A percentile compares a stretch with the other conserved stretches of the same genome.
These are phyloP conservation scores for Eriosoma lanigerum DNA, from an alignment of 1,140 invertebrate species.

Conservation along the genomic window DNA sequence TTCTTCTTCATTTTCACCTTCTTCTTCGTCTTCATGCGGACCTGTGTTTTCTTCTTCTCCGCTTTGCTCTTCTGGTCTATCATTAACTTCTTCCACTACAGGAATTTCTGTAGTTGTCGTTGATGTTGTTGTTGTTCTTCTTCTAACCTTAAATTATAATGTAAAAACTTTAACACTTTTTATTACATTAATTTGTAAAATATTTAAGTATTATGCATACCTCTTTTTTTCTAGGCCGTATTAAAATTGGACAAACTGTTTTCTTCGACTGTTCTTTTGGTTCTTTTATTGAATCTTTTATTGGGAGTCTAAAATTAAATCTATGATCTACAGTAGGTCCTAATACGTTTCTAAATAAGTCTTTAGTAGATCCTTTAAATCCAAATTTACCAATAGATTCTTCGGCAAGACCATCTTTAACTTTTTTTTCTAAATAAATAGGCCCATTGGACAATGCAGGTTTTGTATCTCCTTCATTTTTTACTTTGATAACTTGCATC, in stretches of 20 bases:
- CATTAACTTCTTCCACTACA: constrained; percentile 19
- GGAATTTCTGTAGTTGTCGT: constrained; percentile 45
- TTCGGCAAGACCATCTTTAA: constrained; percentile 2
- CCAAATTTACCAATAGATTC: constrained; percentile 43
- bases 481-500: constrained; percentile 53
- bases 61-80: constrained; percentile 30
- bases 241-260: constrained; percentile 4
- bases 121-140: constrained; percentile 26
- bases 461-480: constrained; percentile 29
- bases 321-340: not conserved
- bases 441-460: not conserved
- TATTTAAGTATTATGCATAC: not conserved
- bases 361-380: constrained; percentile 7
- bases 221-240: constrained; percentile 13
- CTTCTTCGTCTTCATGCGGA: constrained; percentile 16
- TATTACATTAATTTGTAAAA: not conserved
- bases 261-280: not conserved
- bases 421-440: constrained; percentile 39
- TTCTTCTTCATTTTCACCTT: constrained; percentile 21
- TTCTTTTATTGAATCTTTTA: not conserved
- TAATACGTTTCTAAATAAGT: constrained; percentile 12
- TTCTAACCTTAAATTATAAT: constrained; percentile 7
- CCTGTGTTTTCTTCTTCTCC: not conserved
- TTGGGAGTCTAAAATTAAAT: constrained; percentile 6
- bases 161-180: not conserved